Evolutionary conservation across 2,113 vertebrate genomes (phyloP).

Genomic region (Aptenodytes patagonicus): DNA sequence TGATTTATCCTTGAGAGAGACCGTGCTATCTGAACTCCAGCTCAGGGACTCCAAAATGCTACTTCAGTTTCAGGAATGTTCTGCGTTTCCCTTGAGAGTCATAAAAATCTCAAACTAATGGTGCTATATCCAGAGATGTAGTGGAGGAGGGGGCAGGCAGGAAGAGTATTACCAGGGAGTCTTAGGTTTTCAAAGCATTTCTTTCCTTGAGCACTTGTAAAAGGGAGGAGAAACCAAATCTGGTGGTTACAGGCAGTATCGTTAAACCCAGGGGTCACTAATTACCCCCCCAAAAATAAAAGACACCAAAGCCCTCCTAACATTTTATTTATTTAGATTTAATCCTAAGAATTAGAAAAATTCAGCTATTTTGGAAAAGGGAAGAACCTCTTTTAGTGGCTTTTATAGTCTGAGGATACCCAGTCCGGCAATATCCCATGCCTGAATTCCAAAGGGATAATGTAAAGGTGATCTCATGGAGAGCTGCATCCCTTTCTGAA

Average conservation of each 20-base stretch:
- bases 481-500: background rate
- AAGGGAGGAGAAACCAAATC: background rate
- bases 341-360: background rate
- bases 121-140: background rate
- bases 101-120: background rate
- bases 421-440: accelerated
- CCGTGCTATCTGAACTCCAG: background rate
- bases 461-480: background rate
- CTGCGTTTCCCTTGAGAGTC: background rate
- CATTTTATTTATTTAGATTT: background rate
- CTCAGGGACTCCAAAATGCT: conserved; percentile 12
- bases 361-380: background rate
- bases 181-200: background rate
- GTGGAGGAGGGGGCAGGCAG: background rate
- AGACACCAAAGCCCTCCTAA: background rate
- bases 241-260: background rate
- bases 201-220: background rate
- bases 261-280: background rate
- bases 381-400: background rate
- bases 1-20: conserved; percentile 12
- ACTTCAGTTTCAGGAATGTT: conserved; percentile 52
- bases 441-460: background rate
- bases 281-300: background rate
- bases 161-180: background rate
- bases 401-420: background rate